phyloP scores from a whole-genome alignment of 2,888 invertebrate species.

The Megamerina dolium region DNA sequence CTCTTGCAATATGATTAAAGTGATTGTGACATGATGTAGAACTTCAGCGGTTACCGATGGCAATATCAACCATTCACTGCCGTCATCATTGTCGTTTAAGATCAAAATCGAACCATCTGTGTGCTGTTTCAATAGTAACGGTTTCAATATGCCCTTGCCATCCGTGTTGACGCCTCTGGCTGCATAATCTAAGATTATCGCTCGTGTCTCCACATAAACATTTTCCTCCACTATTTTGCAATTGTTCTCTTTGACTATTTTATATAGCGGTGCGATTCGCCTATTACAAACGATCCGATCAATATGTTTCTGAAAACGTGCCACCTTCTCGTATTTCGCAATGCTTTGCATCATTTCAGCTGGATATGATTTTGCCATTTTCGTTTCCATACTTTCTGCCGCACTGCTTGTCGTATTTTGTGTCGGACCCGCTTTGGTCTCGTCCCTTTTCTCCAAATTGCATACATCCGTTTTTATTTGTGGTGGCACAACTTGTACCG shows the following conservation, averaged over 20 bases:
- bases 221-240: constrained; percentile 5
- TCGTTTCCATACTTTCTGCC: no score
- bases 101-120: constrained; percentile 16
- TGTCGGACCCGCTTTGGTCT: not conserved
- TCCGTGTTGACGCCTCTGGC: constrained; percentile 4
- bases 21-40: constrained; percentile 2
- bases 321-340: constrained; percentile 4
- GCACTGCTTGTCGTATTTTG: no score
- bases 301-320: constrained; percentile 6
- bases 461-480: constrained; percentile 7
- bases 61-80: constrained; percentile 7
- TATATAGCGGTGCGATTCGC: no score
- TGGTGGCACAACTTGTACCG: constrained; percentile 14
- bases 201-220: constrained; percentile 5
- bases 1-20: constrained; percentile 7
- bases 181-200: constrained; percentile 6
- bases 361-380: constrained; percentile 8
- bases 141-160: constrained; percentile 5
- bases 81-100: constrained; percentile 10
- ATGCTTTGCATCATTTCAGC: constrained; percentile 10
- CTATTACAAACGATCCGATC: no score
- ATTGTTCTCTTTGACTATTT: no score
- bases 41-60: constrained; percentile 4
- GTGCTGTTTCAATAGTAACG: constrained; percentile 9
- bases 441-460: not conserved